Percentiles rank a stretch among this genome's conserved stretches.
Evolutionary conservation across 2,113 vertebrate species (phyloP).

Genomic region (Mellivora capensis): DNA sequence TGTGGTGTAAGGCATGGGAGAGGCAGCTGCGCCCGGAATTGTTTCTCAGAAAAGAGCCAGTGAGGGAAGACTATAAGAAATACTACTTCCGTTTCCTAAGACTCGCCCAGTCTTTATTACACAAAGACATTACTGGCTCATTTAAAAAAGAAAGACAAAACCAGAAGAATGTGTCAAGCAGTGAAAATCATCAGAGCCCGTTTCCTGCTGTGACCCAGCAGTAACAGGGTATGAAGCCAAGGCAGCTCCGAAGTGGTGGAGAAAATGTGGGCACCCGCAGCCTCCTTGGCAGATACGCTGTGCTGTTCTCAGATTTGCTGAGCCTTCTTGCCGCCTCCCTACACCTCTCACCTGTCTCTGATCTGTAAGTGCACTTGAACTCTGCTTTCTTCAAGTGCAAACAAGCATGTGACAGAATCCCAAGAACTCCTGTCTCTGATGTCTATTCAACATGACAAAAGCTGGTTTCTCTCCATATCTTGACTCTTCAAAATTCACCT

Average conservation of each 20-base stretch:
- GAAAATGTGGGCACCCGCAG: fast-evolving
- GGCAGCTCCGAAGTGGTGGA: neutral
- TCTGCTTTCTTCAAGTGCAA: neutral
- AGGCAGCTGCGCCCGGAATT: neutral
- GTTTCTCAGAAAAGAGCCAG: neutral
- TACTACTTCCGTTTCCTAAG: neutral
- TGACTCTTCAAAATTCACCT: neutral
- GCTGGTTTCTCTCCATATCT: neutral
- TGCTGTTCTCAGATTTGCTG: neutral
- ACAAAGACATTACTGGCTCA: neutral
- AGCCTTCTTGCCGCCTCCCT: neutral
- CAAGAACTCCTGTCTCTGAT: neutral
- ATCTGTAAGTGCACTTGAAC: neutral
- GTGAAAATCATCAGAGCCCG: neutral
- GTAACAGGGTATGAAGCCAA: neutral
- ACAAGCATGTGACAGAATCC: neutral
- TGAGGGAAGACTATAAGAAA: too few species aligned
- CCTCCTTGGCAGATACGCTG: neutral
- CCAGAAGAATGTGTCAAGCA: neutral
- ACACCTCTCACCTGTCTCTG: neutral
- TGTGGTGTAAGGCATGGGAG: neutral
- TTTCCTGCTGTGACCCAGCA: neutral
- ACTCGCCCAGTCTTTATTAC: neutral
- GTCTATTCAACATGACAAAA: neutral
- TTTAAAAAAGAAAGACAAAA: neutral